Evolutionary conservation across 2,797 vertebrate species (phyloP), one percentile per base, ranked within the genome.

Genomic region (Diceros bicornis): DNA sequence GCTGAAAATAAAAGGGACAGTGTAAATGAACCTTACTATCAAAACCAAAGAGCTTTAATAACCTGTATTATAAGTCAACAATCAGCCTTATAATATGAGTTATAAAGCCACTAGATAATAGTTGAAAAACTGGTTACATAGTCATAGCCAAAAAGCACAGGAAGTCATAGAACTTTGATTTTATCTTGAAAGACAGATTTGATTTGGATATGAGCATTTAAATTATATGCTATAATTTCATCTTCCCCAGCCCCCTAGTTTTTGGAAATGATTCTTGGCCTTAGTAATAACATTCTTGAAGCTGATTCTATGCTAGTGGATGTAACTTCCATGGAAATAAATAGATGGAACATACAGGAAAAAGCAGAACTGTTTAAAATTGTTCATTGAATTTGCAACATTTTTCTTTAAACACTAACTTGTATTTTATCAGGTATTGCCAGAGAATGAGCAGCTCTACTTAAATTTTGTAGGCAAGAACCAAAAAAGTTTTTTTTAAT

Each of bases 141-240:
- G 62, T 41, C 62, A 34, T 47, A 68, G 72, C 50, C 88, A 89
- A 74, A 94, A 84, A 34, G n/a, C 66, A 82, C 16, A 7, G 18
- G 47, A 71, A 90, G 50, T 77, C 57, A 82, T 52, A 90, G 75
- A 77, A 12, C 17, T 59, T 87, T 72, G 62, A 59, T 89, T 90
- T 95, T 75, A 75, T 77, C 81, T 82, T 71, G 61, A 81, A 94
- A 69, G 55, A 44, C 52, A 68, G 85, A 87, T 71, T 93, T 93
- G 25, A 87, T 87, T 93, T 96, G 86, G 57, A 96, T 83, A 83
- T 71, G 41, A 83, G 66, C 69, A 81, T 87, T 89, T 95, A 93
- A 72, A 75, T 87, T 93, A 55, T 68, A 61, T 61, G 55, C 37
- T 61, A 83, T 91, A 82, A 83, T 83, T 87, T 78, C 27, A 77